These are phyloP conservation scores for Serranus cabrilla DNA, from an alignment of 2,797 vertebrate species.

Conservation along the genomic window DNA sequence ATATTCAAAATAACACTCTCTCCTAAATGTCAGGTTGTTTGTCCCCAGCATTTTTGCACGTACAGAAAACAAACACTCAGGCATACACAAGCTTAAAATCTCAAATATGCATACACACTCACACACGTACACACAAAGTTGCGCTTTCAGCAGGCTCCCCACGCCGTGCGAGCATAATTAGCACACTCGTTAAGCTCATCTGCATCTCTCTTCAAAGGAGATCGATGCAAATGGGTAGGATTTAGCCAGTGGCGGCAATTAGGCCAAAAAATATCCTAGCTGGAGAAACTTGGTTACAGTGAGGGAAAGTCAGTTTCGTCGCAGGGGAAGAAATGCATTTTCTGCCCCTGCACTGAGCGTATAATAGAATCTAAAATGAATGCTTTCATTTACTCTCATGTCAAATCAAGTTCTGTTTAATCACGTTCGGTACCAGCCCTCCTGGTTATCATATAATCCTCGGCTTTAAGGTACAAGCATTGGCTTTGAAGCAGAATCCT, in stretches of 20 bases:
- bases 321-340: slow-evolving; percentile 50
- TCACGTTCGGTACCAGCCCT: slow-evolving; percentile 17
- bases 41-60: slow-evolving; percentile 23
- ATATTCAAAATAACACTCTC: slow-evolving; percentile 8
- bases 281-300: slow-evolving; percentile 59
- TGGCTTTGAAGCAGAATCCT: neutral
- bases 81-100: slow-evolving; percentile 30
- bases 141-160: slow-evolving; percentile 71
- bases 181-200: slow-evolving; percentile 86
- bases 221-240: slow-evolving; percentile 85
- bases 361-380: slow-evolving; percentile 41
- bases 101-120: slow-evolving; percentile 21
- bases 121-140: slow-evolving; percentile 44
- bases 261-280: slow-evolving; percentile 70
- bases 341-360: slow-evolving; percentile 24
- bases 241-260: slow-evolving; percentile 84
- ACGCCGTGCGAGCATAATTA: slow-evolving; percentile 80
- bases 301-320: slow-evolving; percentile 62
- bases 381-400: slow-evolving; percentile 57
- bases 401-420: slow-evolving; percentile 58
- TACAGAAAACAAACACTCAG: slow-evolving; percentile 37
- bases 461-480: slow-evolving; percentile 27
- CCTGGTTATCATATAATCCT: slow-evolving; percentile 46
- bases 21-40: slow-evolving; percentile 46
- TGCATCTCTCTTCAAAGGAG: slow-evolving; percentile 87